Evolutionary conservation across 2,113 vertebrate species (phyloP).

Genomic region (Catharus fuscescens): DNA sequence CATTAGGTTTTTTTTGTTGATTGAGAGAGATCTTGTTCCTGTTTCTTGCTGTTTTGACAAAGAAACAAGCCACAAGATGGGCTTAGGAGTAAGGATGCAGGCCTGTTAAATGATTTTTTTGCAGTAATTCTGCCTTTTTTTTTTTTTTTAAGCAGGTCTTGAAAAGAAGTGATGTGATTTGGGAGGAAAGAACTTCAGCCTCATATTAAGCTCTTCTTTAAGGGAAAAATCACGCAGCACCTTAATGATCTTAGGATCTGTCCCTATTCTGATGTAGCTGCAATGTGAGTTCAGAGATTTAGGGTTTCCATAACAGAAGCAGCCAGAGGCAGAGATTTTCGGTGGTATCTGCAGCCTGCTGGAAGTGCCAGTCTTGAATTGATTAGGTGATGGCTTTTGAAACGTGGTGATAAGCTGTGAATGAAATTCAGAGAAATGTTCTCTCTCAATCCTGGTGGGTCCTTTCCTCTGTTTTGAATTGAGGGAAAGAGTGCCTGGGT

Average conservation of each 20-base stretch:
- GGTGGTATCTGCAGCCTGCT: not conserved
- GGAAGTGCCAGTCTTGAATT: not conserved
- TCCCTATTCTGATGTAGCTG: not conserved
- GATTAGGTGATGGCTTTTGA: not conserved
- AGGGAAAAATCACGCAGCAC: not conserved
- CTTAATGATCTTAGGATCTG: not conserved
- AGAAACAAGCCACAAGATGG: not conserved
- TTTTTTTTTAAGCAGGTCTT: not conserved
- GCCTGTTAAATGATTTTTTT: not conserved
- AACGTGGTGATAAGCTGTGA: not conserved
- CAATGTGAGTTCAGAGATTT: not conserved
- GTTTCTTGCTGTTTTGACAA: not conserved
- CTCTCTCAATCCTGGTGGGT: not conserved
- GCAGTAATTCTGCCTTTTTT: not conserved
- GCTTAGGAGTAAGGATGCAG: fast-evolving
- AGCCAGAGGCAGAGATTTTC: not conserved
- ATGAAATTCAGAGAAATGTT: not conserved
- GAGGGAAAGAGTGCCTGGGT: not conserved
- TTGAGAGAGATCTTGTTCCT: not conserved
- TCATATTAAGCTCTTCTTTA: not conserved
- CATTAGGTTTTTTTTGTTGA: not conserved
- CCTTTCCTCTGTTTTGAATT: not conserved
- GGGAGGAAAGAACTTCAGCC: not conserved
- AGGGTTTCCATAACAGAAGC: not conserved
- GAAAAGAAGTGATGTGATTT: not conserved